Evolutionary conservation across 2,113 vertebrate species (phyloP), one percentile per base, ranked within the genome.

Genomic region (Mastomys natalensis): DNA sequence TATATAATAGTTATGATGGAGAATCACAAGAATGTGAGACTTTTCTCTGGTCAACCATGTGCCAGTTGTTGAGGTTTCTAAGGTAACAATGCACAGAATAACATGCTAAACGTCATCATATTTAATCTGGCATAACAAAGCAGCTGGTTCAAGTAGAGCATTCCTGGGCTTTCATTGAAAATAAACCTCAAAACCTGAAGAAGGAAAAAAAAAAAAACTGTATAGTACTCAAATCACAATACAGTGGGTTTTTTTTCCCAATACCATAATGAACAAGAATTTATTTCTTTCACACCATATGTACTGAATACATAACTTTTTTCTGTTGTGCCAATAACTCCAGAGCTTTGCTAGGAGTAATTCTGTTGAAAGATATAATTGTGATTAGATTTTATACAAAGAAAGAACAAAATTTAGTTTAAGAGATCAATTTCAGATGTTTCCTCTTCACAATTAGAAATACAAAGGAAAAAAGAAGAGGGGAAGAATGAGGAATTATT

Each of bases 351-450:
- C 97, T 93, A 97, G 77, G 40, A 90, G 94, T 97, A 97, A 90
- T 97, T 95, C 94, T 98, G 86, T 97, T 96, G 96, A 98, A 98
- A 98, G 96, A 95, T 98, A 98, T 98, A 98, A 97, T 97, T 98
- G 66, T 87, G 72, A 81, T 97, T 98, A 96, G 95, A 98, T 97
- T 98, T 97, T 97, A 97, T 98, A 98, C 96, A 97, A 43, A 98
- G 78, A 97, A 98, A 98, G 98, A 98, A 98, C 99, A 98, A 98
- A 96, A 80, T 96, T 96, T 96, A 91, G 72, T 91, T 94, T 91
- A 97, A 96, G 82, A 84, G n/a, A 55, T 77, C 26, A 92, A 85
- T 95, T 87, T 95, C 82, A 98, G 80, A 88, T 95, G 73, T 98
- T 97, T 97, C 87, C 90, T 91, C 95, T 68, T 60, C 40, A 97